Evolutionary conservation across 2,888 invertebrate genomes (phyloP), one percentile per base, ranked within the genome.

Genomic region (Ditylenchus weischeri): DNA sequence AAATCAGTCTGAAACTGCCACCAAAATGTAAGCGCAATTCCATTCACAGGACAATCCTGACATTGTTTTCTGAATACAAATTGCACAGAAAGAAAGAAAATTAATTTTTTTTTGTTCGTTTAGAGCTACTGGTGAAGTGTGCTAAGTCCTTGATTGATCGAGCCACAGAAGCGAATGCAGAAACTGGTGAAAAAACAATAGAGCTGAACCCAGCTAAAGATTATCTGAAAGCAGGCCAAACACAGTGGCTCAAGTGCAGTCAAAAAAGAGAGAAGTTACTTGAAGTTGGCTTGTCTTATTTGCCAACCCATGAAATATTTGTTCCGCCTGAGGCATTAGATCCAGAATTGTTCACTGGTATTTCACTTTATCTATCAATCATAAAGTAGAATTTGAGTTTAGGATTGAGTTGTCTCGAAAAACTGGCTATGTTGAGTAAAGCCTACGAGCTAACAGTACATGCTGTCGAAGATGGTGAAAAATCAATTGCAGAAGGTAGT

Each of bases 361-460:
- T 5, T 54, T 54, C n/a, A n/a, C n/a, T n/a, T n/a, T n/a, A n/a
- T n/a, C n/a, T n/a, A n/a, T n/a, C n/a, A n/a, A n/a, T n/a, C n/a
- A n/a, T n/a, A n/a, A n/a, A n/a, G n/a, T n/a, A n/a, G n/a, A n/a
- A n/a, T n/a, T n/a, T n/a, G 8, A 21, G 67, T 67, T 65, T 36
- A 67, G 68, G 66, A 6, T 35, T 68, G n/a, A 66, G 57, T 49
- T 48, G 68, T 6, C 23, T 48, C 11, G 64, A 68, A 68, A 67
- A 59, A 36, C 51, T 54, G 19, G 68, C 64, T 47, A 49, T 68
- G 54, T 19, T 68, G 19, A 62, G 47, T 7, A 62, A 62, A n/a
- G 62, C 62, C 6, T 47, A 47, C 7, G 62, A 62, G 43, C 49
- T 62, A 10, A n/a, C 1, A n/a, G 48, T 62, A 7, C n/a, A 48